These are phyloP conservation scores for Metellina segmentata DNA, from an alignment of 2,888 invertebrate genomes.

Conservation along the genomic window DNA sequence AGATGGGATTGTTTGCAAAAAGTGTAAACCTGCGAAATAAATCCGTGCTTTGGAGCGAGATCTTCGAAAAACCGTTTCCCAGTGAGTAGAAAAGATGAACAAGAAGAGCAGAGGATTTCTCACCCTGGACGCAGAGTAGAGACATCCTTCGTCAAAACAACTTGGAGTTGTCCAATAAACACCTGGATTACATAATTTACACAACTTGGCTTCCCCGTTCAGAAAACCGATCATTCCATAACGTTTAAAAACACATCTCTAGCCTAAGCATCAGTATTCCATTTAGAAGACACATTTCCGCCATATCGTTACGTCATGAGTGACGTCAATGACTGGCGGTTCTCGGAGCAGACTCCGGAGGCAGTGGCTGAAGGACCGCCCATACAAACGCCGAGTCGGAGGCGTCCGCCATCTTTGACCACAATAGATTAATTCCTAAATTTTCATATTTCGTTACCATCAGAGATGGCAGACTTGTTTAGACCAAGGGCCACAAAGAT, in stretches of 20 bases:
- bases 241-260: constrained; percentile 67
- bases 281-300: constrained; percentile 75
- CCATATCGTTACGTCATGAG: constrained; percentile 76
- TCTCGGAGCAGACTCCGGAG: constrained; percentile 76
- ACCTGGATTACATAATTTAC: constrained; percentile 74
- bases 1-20: background rate
- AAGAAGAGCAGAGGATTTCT: constrained; percentile 58
- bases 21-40: background rate
- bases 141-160: constrained; percentile 76
- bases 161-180: constrained; percentile 70
- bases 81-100: constrained; percentile 27
- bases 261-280: constrained; percentile 69
- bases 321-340: constrained; percentile 76
- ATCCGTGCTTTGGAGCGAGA: no score
- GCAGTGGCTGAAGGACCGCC: constrained; percentile 52
- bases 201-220: constrained; percentile 53
- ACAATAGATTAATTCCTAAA: background rate
- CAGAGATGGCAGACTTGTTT: no score
- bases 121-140: constrained; percentile 78
- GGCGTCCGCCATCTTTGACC: constrained; percentile 10
- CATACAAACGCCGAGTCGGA: background rate
- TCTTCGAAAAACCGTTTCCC: background rate
- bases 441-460: no score
- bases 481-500: no score
- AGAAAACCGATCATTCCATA: constrained; percentile 62